phyloP scores from a whole-genome alignment of 2,888 invertebrate species.

The Petrophora chlorosata region DNA sequence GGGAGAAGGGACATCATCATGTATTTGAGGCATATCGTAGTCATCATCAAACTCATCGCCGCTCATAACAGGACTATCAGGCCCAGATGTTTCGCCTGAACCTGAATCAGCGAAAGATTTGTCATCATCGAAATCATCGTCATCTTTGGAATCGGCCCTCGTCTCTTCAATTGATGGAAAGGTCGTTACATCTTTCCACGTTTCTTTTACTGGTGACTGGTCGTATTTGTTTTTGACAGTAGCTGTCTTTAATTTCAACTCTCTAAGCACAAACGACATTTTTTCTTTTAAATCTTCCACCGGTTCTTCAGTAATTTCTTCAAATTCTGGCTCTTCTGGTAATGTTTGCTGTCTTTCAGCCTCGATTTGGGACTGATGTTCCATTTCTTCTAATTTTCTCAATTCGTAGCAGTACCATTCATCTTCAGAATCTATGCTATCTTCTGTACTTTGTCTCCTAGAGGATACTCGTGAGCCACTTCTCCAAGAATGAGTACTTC shows the following conservation, averaged over 20 bases:
- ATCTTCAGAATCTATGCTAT: conserved; percentile 96
- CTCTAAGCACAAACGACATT: conserved; percentile 91
- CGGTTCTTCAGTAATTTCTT: conserved; percentile 79
- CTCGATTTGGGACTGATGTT: conserved; percentile 88
- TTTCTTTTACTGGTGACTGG: conserved; percentile 63
- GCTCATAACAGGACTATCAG: conserved; percentile 91
- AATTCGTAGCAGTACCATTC: conserved; percentile 97
- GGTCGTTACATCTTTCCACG: conserved; percentile 76
- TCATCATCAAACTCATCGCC: conserved; percentile 89
- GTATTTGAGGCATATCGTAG: conserved; percentile 81
- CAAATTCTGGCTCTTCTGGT: conserved; percentile 84
- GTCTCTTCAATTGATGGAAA: conserved; percentile 78
- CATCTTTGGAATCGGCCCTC: conserved; percentile 57
- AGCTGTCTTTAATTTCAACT: conserved; percentile 88
- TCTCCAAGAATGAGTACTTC: conserved; percentile 94
- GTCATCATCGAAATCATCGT: conserved; percentile 64
- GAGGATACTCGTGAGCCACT: conserved; percentile 94
- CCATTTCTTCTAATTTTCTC: conserved; percentile 93
- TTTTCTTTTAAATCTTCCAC: conserved; percentile 89
- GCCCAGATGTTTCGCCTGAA: conserved; percentile 94
- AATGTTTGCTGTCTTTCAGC: conserved; percentile 85
- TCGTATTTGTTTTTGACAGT: conserved; percentile 71
- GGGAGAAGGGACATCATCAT: conserved; percentile 52
- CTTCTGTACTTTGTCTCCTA: conserved; percentile 94
- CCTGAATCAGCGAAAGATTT: conserved; percentile 84